These are phyloP conservation scores for human (Homo sapiens) DNA, from an alignment of 2,113 vertebrate genomes.

Conservation along the genomic window DNA sequence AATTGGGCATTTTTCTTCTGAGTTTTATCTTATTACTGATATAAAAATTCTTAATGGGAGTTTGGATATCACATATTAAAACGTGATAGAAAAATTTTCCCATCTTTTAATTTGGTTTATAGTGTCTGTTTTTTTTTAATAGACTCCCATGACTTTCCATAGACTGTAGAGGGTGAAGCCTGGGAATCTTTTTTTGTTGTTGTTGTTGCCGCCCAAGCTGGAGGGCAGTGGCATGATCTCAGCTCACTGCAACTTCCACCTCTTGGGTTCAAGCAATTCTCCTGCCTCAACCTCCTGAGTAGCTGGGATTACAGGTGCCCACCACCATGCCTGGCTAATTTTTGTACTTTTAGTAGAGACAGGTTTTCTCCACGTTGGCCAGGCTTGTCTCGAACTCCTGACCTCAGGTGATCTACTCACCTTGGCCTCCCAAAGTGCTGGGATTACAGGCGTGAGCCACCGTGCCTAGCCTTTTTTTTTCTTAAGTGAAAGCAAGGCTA, in stretches of 20 bases:
- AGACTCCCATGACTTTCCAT: no score
- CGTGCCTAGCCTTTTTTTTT: accelerated
- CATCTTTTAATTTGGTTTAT: neutral
- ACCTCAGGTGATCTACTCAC: neutral
- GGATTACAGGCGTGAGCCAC: neutral
- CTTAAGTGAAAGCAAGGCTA: no score
- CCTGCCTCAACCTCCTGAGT: no score
- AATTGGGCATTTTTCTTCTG: neutral
- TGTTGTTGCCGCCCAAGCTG: neutral
- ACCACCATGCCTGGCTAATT: no score
- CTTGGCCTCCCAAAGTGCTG: neutral
- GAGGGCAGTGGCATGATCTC: neutral
- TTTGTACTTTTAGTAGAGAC: no score
- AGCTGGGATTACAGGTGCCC: no score
- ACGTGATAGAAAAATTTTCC: neutral
- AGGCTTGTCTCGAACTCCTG: neutral
- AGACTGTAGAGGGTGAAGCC: no score
- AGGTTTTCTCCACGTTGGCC: no score
- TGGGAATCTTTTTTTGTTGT: neutral
- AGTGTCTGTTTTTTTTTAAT: neutral
- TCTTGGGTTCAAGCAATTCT: no score
- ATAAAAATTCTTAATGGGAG: neutral
- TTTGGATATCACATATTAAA: slow-evolving; percentile 17
- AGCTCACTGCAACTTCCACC: neutral
- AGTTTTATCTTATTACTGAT: neutral